Base-by-base conservation (phyloP, 1,140 invertebrate genomes). In the Drosophila malerkotliana region DNA sequence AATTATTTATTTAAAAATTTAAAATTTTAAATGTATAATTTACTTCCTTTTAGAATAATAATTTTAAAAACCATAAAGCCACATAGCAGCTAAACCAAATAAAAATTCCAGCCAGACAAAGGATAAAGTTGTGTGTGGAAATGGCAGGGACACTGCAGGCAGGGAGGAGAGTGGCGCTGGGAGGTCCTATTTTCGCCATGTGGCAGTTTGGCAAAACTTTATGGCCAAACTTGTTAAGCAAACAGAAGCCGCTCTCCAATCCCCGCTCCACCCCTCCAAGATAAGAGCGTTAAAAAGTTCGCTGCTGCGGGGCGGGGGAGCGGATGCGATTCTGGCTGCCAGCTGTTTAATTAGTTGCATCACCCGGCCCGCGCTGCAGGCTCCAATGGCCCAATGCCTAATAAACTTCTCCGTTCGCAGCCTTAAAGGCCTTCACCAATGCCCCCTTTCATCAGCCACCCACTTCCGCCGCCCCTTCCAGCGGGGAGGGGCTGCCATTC, bases 311-410 rank as follows among this genome's bases (percentile, higher is more conserved):
- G 18, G 14, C 18, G 30, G 26, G 26, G 24, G 9, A 39, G 1
- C 7, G 37, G 10, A 34, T 4, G 39, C 9, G 14, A 47, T 21
- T 34, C 63, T 45, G 15, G 32, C 63, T 64, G 53, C 64, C 62
- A 54, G 58, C 59, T 79, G 81, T 77, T 84, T 85, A 84, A 84
- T 84, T 84, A 84, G 80, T 84, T 84, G 80, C 79, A 69, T 68
- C 58, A 18, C 72, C 60, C 39, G 8, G 24, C 15, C 41, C 37
- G 41, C 15, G 52, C 61, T 72, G 60, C 69, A 60, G 61, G 52
- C 64, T 14, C 41, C 15, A 64, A 72, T 62, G 69, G 79, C 48
- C 18, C 18, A 18, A 47, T 72, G 47, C 61, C 76, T 72, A 79
- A 84, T 83, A 84, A 84, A 84, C 80, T 83, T 79, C 54, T 47